These are phyloP conservation scores for Chrysoperla carnea DNA, from an alignment of 1,140 invertebrate genomes.

Conservation along the genomic window DNA sequence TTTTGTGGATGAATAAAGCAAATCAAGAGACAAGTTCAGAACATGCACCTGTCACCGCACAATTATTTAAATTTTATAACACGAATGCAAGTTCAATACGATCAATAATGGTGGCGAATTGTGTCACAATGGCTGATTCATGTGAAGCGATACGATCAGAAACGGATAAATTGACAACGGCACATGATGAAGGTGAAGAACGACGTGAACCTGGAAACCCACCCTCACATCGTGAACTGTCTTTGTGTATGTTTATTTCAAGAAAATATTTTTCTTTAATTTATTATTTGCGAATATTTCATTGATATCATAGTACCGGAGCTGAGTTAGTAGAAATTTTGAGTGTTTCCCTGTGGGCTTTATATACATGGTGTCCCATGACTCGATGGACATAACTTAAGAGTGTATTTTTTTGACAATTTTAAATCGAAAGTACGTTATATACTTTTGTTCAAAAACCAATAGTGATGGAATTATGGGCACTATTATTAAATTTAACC, in stretches of 20 bases:
- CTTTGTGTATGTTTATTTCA: slow-evolving; percentile 1
- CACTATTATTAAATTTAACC: no score
- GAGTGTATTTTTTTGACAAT: no score
- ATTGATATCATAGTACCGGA: no score
- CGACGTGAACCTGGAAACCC: slow-evolving; percentile 28
- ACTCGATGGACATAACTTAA: no score
- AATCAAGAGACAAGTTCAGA: slow-evolving; percentile 65
- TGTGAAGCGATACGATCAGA: slow-evolving; percentile 10
- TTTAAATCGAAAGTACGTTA: no score
- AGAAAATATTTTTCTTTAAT: no score
- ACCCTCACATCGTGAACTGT: slow-evolving; percentile 29
- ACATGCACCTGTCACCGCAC: slow-evolving; percentile 62
- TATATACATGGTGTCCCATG: no score
- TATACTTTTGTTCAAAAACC: no score
- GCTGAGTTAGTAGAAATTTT: no score
- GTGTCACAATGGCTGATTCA: slow-evolving; percentile 18
- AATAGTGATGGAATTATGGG: no score
- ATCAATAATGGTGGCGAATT: slow-evolving; percentile 57
- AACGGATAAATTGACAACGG: slow-evolving; percentile 17
- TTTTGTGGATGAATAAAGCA: slow-evolving; percentile 73
- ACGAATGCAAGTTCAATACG: slow-evolving; percentile 64
- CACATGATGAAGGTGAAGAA: slow-evolving; percentile 14
- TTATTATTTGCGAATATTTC: no score
- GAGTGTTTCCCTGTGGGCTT: no score
- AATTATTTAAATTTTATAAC: slow-evolving; percentile 61